These are phyloP conservation scores for Ceuthmochares aereus DNA, from an alignment of 2,113 vertebrate genomes.

Conservation along the genomic window DNA sequence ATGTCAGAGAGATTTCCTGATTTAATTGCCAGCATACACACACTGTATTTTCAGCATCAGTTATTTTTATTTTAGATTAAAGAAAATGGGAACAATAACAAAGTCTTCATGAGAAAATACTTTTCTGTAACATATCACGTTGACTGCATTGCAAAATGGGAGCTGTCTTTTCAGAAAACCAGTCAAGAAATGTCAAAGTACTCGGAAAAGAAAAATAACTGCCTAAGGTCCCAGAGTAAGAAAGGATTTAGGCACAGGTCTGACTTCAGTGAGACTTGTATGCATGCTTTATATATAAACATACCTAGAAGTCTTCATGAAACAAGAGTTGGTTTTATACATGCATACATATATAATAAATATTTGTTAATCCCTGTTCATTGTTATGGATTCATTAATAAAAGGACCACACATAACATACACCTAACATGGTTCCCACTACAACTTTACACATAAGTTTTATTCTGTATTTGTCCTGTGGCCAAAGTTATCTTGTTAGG, in stretches of 20 bases:
- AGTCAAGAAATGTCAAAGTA: neutral
- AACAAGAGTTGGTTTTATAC: neutral
- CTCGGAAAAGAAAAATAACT: constrained; percentile 18
- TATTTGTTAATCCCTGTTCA: neutral
- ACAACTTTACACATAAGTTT: neutral
- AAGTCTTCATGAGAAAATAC: constrained; percentile 38
- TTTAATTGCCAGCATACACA: constrained; percentile 55
- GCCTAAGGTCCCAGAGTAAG: neutral
- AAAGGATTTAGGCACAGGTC: neutral
- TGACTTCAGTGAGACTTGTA: neutral
- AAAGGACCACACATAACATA: neutral
- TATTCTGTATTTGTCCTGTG: neutral
- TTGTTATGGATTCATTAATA: neutral
- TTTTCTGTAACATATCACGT: neutral
- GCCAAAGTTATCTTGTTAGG: neutral
- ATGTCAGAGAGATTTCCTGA: constrained; percentile 51
- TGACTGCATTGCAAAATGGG: constrained; percentile 1
- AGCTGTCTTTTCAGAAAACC: neutral
- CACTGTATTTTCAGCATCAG: constrained; percentile 46
- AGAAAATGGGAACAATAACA: constrained; percentile 45
- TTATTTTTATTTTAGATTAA: constrained; percentile 61
- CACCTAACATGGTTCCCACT: neutral
- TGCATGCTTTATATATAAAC: neutral
- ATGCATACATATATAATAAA: neutral
- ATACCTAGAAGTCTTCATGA: neutral